phyloP scores from a whole-genome alignment of 1,140 invertebrate genomes.

The Aphaenogaster floridana region DNA sequence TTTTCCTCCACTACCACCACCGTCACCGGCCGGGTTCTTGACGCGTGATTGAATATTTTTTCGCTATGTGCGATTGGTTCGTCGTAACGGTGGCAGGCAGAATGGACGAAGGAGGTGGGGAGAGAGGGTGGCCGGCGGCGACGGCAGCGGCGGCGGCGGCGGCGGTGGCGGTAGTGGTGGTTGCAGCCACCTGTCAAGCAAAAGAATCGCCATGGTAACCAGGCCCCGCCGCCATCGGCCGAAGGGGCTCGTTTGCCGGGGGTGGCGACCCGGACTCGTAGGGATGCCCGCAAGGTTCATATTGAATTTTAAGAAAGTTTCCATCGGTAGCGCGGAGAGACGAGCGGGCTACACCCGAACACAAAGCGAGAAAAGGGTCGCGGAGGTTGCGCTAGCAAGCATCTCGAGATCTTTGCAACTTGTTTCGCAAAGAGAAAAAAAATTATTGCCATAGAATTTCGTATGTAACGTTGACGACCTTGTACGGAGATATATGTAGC shows the following conservation, averaged over 20 bases:
- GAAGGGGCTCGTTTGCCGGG: constrained; percentile 74
- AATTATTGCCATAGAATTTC: neutral
- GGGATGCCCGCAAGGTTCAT: constrained; percentile 79
- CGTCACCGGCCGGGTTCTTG: constrained; percentile 80
- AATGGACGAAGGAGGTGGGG: constrained; percentile 69
- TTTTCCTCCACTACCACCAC: constrained; percentile 73
- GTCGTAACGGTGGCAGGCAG: constrained; percentile 80
- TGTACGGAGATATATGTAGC: neutral
- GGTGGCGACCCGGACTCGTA: constrained; percentile 73
- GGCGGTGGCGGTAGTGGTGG: constrained; percentile 69
- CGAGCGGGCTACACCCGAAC: constrained; percentile 31
- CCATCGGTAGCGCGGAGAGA: constrained; percentile 70
- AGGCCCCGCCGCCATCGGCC: constrained; percentile 76
- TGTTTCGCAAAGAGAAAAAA: neutral
- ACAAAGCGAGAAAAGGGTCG: constrained; percentile 36
- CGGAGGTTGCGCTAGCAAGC: constrained; percentile 7
- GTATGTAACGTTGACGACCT: neutral
- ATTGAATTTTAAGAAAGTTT: constrained; percentile 84
- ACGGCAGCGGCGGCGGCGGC: constrained; percentile 58
- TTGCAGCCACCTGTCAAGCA: constrained; percentile 85
- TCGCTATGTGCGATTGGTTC: constrained; percentile 86
- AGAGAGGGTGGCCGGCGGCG: constrained; percentile 58
- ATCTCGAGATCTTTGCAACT: neutral
- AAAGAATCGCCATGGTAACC: constrained; percentile 86
- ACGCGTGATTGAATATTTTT: constrained; percentile 87